These are phyloP conservation scores for Hydrotaea diabolus DNA, from an alignment of 2,888 invertebrate genomes.

Conservation along the genomic window DNA sequence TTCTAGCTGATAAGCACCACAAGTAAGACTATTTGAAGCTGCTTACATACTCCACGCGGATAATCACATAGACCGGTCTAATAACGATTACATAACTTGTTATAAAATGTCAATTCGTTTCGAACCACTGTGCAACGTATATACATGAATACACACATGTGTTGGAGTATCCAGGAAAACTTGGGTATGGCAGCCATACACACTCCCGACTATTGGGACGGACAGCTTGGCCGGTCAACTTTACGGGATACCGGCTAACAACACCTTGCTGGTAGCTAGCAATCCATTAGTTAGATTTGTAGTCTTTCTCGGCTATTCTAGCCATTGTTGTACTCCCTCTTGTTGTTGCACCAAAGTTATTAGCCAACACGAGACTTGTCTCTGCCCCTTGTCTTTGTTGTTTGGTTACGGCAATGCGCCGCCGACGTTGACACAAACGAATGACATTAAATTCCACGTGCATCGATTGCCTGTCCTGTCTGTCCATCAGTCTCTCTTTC, in stretches of 20 bases:
- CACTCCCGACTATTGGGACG: conserved; percentile 1
- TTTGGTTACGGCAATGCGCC: conserved; percentile 46
- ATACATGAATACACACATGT: no score
- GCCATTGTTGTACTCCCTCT: not conserved
- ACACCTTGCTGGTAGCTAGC: conserved; percentile 64
- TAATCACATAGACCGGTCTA: no score
- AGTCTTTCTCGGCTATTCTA: conserved; percentile 14
- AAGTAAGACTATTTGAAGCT: no score
- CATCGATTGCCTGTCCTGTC: conserved; percentile 54
- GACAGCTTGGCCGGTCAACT: not conserved
- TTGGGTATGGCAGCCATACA: conserved; percentile 4
- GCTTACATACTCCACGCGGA: no score
- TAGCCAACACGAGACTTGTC: conserved; percentile 64
- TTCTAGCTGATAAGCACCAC: no score
- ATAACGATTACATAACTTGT: no score
- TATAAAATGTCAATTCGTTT: not conserved
- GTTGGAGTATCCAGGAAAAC: conserved; percentile 19
- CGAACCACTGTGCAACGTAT: not conserved
- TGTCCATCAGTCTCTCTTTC: not conserved
- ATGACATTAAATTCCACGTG: conserved; percentile 68
- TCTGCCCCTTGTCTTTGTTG: conserved; percentile 6
- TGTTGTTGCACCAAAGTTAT: conserved; percentile 47
- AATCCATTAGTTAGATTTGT: conserved; percentile 60
- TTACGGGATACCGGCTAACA: conserved; percentile 48
- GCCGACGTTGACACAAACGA: conserved; percentile 65